These are phyloP conservation scores for Hipposideros armiger DNA, from an alignment of 2,113 vertebrate genomes.

Conservation along the genomic window DNA sequence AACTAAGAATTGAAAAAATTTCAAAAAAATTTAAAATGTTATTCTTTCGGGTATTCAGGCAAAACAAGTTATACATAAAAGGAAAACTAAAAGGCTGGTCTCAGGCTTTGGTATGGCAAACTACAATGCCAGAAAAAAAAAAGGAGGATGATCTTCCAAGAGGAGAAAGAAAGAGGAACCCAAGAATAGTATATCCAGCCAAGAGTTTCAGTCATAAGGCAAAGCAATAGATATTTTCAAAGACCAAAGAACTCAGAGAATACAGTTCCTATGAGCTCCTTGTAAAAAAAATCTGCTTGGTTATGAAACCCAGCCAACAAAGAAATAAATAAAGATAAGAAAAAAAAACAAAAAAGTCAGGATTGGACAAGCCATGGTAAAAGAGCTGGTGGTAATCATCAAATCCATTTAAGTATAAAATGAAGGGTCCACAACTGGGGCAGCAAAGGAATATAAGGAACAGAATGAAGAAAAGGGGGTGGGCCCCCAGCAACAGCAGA, in stretches of 20 bases:
- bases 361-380: neutral
- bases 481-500: neutral
- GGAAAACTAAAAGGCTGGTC: neutral
- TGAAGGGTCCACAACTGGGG: neutral
- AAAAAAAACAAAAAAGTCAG: neutral
- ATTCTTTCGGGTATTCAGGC: neutral
- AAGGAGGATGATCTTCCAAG: neutral
- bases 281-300: neutral
- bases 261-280: neutral
- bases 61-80: neutral
- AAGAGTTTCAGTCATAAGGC: neutral
- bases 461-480: neutral
- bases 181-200: neutral
- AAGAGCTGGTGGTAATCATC: neutral
- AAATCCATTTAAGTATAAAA: neutral
- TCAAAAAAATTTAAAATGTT: neutral
- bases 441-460: neutral
- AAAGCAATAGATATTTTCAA: neutral
- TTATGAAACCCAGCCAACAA: neutral
- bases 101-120: neutral
- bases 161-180: neutral
- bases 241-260: neutral
- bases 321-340: slow-evolving; percentile 23
- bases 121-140: neutral
- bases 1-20: neutral